Evolutionary conservation across 1,140 invertebrate genomes (phyloP).

Genomic region (Eciton burchellii): DNA sequence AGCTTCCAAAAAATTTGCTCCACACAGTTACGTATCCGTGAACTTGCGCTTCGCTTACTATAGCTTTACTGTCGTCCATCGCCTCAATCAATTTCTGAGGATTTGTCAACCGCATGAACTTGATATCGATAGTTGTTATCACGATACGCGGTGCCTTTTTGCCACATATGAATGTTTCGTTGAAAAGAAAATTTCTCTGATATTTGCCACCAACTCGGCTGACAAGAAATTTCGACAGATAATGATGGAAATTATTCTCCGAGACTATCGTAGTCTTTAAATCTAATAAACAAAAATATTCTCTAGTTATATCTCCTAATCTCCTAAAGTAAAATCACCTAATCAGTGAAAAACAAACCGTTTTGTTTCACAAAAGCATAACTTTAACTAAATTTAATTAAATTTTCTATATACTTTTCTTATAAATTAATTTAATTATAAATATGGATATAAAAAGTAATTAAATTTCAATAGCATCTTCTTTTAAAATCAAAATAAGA

Average conservation of each 20-base stretch:
- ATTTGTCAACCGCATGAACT: conserved; percentile 87
- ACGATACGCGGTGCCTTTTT: conserved; percentile 86
- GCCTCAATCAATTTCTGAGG: conserved; percentile 90
- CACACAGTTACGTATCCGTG: conserved; percentile 88
- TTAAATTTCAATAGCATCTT: background rate
- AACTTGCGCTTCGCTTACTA: conserved; percentile 86
- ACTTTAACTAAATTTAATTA: too few species aligned
- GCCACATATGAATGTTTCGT: conserved; percentile 87
- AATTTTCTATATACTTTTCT: too few species aligned
- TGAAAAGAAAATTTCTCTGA: conserved; percentile 89
- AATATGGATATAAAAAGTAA: background rate
- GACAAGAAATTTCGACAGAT: conserved; percentile 90
- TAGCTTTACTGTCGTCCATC: conserved; percentile 88
- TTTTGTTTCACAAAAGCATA: background rate
- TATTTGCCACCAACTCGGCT: conserved; percentile 89
- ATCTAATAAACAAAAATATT: conserved; percentile 72
- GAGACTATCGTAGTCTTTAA: conserved; percentile 77
- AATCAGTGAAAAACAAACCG: background rate
- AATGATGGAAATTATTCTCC: conserved; percentile 86
- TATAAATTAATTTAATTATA: background rate
- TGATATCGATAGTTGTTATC: conserved; percentile 88
- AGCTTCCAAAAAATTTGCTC: conserved; percentile 90
- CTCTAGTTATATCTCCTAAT: conserved; percentile 25
- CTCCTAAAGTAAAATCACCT: background rate
- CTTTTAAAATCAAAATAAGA: background rate